phyloP scores from a whole-genome alignment of 1,140 invertebrate genomes.

The Holcopasites calliopsidis region DNA sequence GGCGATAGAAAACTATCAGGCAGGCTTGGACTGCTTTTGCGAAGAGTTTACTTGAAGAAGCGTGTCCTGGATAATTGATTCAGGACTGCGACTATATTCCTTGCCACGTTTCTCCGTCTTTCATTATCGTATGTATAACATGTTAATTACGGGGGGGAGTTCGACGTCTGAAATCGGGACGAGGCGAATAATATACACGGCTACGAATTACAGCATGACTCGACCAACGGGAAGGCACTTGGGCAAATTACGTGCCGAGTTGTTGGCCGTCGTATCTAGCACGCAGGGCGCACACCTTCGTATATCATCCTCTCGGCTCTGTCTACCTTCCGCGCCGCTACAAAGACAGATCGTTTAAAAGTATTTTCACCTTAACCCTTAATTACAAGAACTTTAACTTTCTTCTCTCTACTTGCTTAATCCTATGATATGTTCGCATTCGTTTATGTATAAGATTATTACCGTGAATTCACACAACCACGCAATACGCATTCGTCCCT shows the following conservation, averaged over 20 bases:
- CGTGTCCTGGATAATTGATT: constrained; percentile 23
- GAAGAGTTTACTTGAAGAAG: constrained; percentile 34
- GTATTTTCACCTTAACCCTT: neutral
- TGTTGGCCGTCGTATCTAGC: constrained; percentile 73
- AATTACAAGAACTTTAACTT: constrained; percentile 36
- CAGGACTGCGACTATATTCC: constrained; percentile 14
- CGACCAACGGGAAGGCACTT: constrained; percentile 79
- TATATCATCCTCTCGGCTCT: constrained; percentile 39
- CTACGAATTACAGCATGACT: constrained; percentile 73
- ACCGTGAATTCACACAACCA: constrained; percentile 40
- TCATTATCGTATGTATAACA: neutral
- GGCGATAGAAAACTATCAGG: constrained; percentile 50
- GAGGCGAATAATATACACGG: constrained; percentile 61
- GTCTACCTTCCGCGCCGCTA: constrained; percentile 47
- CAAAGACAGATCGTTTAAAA: constrained; percentile 59
- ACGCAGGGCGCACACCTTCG: constrained; percentile 68
- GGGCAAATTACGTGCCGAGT: constrained; percentile 79
- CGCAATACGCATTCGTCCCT: neutral
- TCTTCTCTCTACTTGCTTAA: constrained; percentile 64
- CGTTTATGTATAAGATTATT: constrained; percentile 67
- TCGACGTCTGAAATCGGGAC: constrained; percentile 60
- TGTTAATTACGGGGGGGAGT: constrained; percentile 3
- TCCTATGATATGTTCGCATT: constrained; percentile 78
- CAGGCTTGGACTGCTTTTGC: constrained; percentile 33
- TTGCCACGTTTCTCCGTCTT: neutral